A percentile compares a stretch with the other conserved stretches of the same genome.
These are phyloP conservation scores for Pyrgilauda ruficollis DNA, from an alignment of 2,113 vertebrate genomes.

Conservation along the genomic window DNA sequence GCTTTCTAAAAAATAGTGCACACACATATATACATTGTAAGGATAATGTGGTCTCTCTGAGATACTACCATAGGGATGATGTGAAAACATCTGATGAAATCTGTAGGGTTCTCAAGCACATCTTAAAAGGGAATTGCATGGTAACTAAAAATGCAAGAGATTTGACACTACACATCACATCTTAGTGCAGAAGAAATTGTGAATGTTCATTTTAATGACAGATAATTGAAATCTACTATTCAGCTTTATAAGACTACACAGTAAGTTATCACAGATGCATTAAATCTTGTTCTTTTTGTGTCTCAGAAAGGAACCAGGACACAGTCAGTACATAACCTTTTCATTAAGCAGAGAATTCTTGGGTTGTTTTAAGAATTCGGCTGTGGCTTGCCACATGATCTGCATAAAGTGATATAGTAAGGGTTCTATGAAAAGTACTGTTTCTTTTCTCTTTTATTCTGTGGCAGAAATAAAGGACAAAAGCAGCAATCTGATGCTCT, in stretches of 20 bases:
- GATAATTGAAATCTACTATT: background rate
- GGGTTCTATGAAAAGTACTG: background rate
- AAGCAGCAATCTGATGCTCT: background rate
- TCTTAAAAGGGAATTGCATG: background rate
- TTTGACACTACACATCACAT: background rate
- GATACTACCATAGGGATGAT: background rate
- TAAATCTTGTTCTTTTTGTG: background rate
- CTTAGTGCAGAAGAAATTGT: background rate
- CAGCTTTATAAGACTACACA: background rate
- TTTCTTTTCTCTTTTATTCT: background rate
- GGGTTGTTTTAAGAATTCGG: background rate
- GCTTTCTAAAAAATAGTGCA: constrained; percentile 5
- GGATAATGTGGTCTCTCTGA: background rate
- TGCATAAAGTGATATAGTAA: background rate
- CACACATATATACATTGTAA: background rate
- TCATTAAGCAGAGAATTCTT: background rate
- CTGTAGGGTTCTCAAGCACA: background rate
- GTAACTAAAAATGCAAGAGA: background rate
- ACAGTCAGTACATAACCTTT: background rate
- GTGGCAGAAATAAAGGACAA: background rate
- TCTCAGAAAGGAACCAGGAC: background rate
- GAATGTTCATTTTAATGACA: background rate
- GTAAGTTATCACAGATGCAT: background rate
- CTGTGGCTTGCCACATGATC: background rate
- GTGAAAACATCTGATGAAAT: constrained; percentile 15